Conservation (phyloP, 2,888 invertebrate species). For the Pollenia amentaria region DNA sequence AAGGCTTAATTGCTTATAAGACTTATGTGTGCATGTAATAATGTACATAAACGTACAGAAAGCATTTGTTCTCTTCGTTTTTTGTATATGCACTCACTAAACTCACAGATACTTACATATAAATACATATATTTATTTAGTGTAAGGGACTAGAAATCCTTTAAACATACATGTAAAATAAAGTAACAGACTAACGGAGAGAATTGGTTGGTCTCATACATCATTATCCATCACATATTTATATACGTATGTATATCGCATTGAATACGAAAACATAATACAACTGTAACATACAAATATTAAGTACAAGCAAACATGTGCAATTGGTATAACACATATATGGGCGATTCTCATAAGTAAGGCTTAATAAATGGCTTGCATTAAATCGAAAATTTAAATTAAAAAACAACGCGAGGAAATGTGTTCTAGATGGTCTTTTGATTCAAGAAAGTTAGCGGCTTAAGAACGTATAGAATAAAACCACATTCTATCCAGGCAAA, state of each 20-base stretch:
- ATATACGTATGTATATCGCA: background rate
- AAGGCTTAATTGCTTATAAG: slow-evolving; percentile 72
- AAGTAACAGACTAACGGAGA: slow-evolving; percentile 44
- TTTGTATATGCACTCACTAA: background rate
- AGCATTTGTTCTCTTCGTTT: background rate
- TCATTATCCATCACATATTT: slow-evolving; percentile 31
- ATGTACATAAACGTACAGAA: slow-evolving; percentile 11
- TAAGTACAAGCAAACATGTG: slow-evolving; percentile 10
- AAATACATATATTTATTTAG: slow-evolving; percentile 52
- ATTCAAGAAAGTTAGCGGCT: too few relatives aligned
- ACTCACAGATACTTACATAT: slow-evolving; percentile 6
- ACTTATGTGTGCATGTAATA: slow-evolving; percentile 32
- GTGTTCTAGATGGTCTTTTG: too few relatives aligned
- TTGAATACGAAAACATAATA: background rate
- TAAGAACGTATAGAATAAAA: too few relatives aligned
- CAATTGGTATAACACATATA: background rate
- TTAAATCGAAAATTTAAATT: too few relatives aligned
- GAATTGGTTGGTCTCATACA: slow-evolving; percentile 36
- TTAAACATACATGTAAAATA: slow-evolving; percentile 53
- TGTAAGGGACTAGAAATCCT: slow-evolving; percentile 72
- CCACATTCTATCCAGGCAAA: too few relatives aligned
- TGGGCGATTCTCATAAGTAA: background rate
- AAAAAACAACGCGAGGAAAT: too few relatives aligned
- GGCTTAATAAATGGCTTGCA: too few relatives aligned
- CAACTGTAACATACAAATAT: slow-evolving; percentile 35